These are phyloP conservation scores for Conchocele bisecta DNA, from an alignment of 2,888 invertebrate genomes.

Conservation along the genomic window DNA sequence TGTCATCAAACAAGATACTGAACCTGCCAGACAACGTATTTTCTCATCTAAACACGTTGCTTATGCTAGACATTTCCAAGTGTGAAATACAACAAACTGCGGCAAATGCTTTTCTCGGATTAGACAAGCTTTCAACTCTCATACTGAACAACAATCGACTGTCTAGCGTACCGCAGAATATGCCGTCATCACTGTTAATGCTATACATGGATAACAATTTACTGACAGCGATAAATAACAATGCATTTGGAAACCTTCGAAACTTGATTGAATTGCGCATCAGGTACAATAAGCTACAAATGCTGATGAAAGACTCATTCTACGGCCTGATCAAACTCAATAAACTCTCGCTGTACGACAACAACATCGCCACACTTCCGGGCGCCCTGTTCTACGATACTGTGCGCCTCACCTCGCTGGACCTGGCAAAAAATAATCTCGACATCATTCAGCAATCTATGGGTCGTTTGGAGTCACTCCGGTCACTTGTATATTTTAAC, in stretches of 20 bases:
- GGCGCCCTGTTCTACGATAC: slow-evolving; percentile 83
- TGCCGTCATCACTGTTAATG: slow-evolving; percentile 59
- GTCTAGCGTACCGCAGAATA: slow-evolving; percentile 54
- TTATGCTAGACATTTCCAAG: slow-evolving; percentile 59
- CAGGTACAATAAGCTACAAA: slow-evolving; percentile 93
- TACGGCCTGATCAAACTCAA: slow-evolving; percentile 85
- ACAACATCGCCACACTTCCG: slow-evolving; percentile 73
- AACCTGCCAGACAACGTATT: slow-evolving; percentile 57
- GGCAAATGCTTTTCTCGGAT: slow-evolving; percentile 60
- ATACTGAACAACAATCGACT: slow-evolving; percentile 65
- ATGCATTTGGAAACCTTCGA: slow-evolving; percentile 89
- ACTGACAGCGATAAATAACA: slow-evolving; percentile 89
- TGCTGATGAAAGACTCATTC: slow-evolving; percentile 86
- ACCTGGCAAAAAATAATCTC: slow-evolving; percentile 85
- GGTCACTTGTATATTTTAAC: slow-evolving; percentile 60
- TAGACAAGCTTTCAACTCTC: slow-evolving; percentile 58
- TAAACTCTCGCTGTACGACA: slow-evolving; percentile 89
- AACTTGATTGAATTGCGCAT: slow-evolving; percentile 92
- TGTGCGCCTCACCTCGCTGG: slow-evolving; percentile 90
- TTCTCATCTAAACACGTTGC: slow-evolving; percentile 58
- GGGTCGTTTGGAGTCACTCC: slow-evolving; percentile 53
- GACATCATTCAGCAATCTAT: slow-evolving; percentile 53
- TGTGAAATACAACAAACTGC: slow-evolving; percentile 57
- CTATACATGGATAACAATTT: slow-evolving; percentile 84
- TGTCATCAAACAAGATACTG: slow-evolving; percentile 63